phyloP scores from a whole-genome alignment of 2,888 invertebrate genomes.

The Ochropleura plecta region DNA sequence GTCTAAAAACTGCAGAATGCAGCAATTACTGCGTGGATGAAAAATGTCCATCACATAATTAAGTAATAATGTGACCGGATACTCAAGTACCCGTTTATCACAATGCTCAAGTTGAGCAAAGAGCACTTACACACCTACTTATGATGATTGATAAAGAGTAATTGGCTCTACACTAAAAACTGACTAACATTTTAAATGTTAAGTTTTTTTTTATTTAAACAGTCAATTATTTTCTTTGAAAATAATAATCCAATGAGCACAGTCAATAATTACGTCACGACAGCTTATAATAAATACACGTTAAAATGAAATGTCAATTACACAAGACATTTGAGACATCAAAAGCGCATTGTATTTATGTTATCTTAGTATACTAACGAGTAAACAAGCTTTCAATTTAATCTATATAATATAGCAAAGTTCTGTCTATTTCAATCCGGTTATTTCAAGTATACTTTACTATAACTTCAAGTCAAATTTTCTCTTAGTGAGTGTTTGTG shows the following conservation, averaged over 20 bases:
- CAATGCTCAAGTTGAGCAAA: conserved; percentile 1
- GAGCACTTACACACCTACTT: neutral
- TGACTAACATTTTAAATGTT: conserved; percentile 26
- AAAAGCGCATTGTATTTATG: conserved; percentile 25
- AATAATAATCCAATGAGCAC: conserved; percentile 30
- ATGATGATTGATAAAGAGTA: conserved; percentile 33
- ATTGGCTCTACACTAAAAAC: conserved; percentile 33
- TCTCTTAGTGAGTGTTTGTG: neutral
- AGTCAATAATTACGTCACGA: conserved; percentile 45
- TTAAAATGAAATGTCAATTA: conserved; percentile 39
- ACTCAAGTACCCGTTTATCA: neutral
- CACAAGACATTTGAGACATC: conserved; percentile 26
- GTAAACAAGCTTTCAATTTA: neutral
- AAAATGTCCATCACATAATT: neutral
- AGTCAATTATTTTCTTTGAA: conserved; percentile 33
- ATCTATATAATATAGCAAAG: neutral
- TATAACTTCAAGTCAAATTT: neutral
- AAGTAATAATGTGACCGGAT: neutral
- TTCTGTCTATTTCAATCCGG: neutral
- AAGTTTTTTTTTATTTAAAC: conserved; percentile 32
- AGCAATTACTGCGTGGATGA: neutral
- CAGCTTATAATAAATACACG: conserved; percentile 17
- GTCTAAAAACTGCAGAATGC: neutral
- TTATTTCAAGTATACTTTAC: neutral
- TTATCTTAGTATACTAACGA: conserved; percentile 5